Evolutionary conservation across 2,113 vertebrate genomes (phyloP).

Genomic region (Rhombomys opimus): DNA sequence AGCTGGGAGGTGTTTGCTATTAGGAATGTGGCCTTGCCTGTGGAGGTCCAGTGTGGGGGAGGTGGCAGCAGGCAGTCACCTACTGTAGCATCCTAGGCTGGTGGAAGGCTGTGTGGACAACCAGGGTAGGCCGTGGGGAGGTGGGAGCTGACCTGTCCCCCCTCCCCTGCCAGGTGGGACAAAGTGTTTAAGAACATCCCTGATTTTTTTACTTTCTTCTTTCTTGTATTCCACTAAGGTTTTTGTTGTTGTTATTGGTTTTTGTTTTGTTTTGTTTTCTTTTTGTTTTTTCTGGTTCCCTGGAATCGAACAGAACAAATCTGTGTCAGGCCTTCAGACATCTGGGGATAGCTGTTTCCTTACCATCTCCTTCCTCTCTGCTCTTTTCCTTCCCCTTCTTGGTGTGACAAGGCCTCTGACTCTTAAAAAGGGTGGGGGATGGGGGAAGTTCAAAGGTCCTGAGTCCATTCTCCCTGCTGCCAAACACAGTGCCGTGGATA

Average conservation of each 20-base stretch:
- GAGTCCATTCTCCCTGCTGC: background rate
- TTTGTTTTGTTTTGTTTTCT: background rate
- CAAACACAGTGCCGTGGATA: background rate
- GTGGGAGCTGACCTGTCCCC: background rate
- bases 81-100: background rate
- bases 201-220: background rate
- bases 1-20: background rate
- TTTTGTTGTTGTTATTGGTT: too few relatives aligned
- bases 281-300: background rate
- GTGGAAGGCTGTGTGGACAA: background rate
- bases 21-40: background rate
- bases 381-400: background rate
- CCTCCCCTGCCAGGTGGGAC: background rate
- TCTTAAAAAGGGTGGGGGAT: background rate
- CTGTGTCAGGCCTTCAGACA: background rate
- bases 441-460: background rate
- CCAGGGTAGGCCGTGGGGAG: background rate
- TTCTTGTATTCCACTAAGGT: background rate
- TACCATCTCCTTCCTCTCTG: conserved; percentile 14
- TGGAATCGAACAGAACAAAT: background rate
- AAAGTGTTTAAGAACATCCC: background rate
- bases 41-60: background rate
- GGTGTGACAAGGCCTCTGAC: conserved; percentile 3
- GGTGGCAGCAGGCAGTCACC: background rate
- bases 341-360: background rate